Evolutionary conservation across 2,113 vertebrate genomes (phyloP), one percentile per base, ranked within the genome.

Genomic region (Dryoscopus gambensis): DNA sequence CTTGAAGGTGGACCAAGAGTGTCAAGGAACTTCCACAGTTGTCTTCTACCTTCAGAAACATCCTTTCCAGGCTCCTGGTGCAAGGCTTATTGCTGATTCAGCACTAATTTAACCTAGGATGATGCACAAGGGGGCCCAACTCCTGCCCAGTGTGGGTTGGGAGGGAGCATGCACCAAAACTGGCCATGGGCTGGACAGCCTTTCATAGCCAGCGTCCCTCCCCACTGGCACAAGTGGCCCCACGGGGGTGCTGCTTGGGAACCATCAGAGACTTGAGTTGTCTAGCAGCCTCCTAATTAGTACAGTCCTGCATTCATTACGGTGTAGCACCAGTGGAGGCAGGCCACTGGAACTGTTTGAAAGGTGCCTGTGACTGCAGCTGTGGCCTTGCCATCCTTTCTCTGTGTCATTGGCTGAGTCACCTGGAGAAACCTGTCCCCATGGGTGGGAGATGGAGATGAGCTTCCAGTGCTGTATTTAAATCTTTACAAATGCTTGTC

Each of bases 61-160:
- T 60, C 40, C 28, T 82, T 89, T 81, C 25, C 9, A 30, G 33
- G 37, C 22, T 84, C 42, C 13, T 22, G 7, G 12, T 57, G 42
- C 7, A 8, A 16, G 50, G 21, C 77, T n/a, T 10, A 8, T 23
- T 5, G 46, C 49, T n/a, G 35, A 22, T n/a, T 17, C 30, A 67
- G 28, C 47, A 6, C 37, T 55, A 2, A 37, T 53, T 37, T 16
- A 65, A 28, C 20, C 42, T 0, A 3, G 33, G 49, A 7, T 52
- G 55, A 49, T 40, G 50, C n/a, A 39, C 19, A 4, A 28, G 11
- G 7, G 1, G 6, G 10, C 18, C 25, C 39, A 18, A 0, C n/a
- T 69, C 39, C 64, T 60, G 30, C 49, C 42, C 3, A 1, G 9
- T 21, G 13, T 44, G 70, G 2, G 0, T 15, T 62, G 46, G 40